phyloP scores from a whole-genome alignment of 1,140 invertebrate genomes.

The Drosophila prosaltans region DNA sequence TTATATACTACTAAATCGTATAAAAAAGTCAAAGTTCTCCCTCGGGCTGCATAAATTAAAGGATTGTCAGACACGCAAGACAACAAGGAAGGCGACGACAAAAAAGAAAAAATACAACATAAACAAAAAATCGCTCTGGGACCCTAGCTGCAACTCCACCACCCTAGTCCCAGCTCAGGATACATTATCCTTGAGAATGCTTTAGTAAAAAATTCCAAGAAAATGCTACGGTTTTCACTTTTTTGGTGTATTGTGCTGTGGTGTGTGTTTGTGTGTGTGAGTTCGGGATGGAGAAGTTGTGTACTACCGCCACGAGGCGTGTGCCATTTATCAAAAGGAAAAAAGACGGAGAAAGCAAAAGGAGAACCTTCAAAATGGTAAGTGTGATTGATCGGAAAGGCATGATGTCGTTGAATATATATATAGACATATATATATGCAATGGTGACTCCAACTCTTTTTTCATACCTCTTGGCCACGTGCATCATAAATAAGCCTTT shows the following conservation, averaged over 20 bases:
- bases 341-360: slow-evolving; percentile 30
- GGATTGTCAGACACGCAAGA: slow-evolving; percentile 50
- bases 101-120: slow-evolving; percentile 31
- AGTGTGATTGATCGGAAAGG: slow-evolving; percentile 76
- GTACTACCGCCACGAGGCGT: slow-evolving; percentile 67
- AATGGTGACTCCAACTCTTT: slow-evolving; percentile 16
- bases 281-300: slow-evolving; percentile 15
- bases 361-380: slow-evolving; percentile 36
- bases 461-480: slow-evolving; percentile 50
- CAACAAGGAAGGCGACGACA: slow-evolving; percentile 12
- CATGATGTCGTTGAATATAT: slow-evolving; percentile 45
- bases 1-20: slow-evolving; percentile 19
- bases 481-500: slow-evolving; percentile 50
- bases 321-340: slow-evolving; percentile 77
- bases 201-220: slow-evolving; percentile 61
- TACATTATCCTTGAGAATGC: slow-evolving; percentile 65
- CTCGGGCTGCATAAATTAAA: slow-evolving; percentile 81
- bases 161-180: slow-evolving; percentile 1
- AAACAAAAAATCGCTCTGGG: slow-evolving; percentile 77
- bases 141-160: slow-evolving; percentile 59
- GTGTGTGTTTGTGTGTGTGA: slow-evolving; percentile 19
- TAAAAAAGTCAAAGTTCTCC: slow-evolving; percentile 69
- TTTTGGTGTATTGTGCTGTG: slow-evolving; percentile 11
- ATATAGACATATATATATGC: neutral
- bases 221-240: slow-evolving; percentile 66